These are phyloP conservation scores for Palythoa grandis DNA, from an alignment of 92 coral and sea anemone genomes.

Conservation along the genomic window DNA sequence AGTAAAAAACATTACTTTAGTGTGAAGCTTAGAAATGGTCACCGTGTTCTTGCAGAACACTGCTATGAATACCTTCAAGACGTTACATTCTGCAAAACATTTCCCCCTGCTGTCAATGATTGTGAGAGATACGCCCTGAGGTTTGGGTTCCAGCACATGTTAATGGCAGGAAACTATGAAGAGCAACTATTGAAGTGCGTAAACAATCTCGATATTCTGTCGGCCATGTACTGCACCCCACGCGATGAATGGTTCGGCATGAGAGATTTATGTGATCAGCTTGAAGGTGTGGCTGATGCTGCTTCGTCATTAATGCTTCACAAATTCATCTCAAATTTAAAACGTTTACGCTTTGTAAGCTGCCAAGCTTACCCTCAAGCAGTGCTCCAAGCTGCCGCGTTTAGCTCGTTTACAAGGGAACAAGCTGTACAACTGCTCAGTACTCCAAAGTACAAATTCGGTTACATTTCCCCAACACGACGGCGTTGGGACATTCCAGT, in stretches of 20 bases:
- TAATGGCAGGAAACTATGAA: constrained; percentile 12
- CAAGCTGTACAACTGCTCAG: constrained; percentile 17
- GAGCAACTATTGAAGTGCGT: constrained; percentile 3
- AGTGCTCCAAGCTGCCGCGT: constrained; percentile 36
- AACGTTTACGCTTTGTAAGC: constrained; percentile 4
- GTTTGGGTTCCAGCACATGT: constrained; percentile 35
- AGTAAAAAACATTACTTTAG: constrained; percentile 27
- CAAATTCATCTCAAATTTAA: background rate
- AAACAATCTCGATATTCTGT: constrained; percentile 21
- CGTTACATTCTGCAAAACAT: background rate
- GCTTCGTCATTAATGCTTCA: background rate
- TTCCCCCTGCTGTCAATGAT: constrained; percentile 37
- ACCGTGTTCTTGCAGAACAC: constrained; percentile 23
- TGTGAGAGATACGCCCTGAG: constrained; percentile 24
- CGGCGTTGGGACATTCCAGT: constrained; percentile 20
- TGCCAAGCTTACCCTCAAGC: constrained; percentile 28
- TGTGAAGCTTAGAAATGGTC: constrained; percentile 23
- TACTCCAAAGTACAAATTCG: constrained; percentile 27
- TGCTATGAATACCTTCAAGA: constrained; percentile 21
- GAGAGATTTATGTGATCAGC: constrained; percentile 22
- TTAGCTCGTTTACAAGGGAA: constrained; percentile 4
- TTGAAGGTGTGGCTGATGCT: constrained; percentile 5
- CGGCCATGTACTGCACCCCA: constrained; percentile 1
- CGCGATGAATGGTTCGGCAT: constrained; percentile 14
- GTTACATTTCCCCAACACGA: constrained; percentile 16